Conservation (phyloP, 2,113 vertebrate genomes). For the Noturus placidus region DNA sequence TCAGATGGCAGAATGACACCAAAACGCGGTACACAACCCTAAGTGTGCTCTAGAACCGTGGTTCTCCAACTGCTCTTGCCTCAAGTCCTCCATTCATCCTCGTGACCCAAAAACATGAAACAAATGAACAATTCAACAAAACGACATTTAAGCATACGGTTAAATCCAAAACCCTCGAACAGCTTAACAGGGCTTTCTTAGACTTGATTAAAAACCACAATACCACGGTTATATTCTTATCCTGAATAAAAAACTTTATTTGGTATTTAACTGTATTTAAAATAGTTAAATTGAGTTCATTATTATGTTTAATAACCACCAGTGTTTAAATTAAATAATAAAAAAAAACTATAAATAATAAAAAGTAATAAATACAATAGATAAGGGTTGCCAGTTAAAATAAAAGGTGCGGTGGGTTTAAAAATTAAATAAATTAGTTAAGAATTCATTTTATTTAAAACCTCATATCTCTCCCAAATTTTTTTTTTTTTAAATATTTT, state of each 20-base stretch:
- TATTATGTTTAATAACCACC: neutral
- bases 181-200: neutral
- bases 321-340: too few species aligned
- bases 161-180: neutral
- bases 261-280: neutral
- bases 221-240: neutral
- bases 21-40: neutral
- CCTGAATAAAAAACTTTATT: neutral
- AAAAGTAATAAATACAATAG: neutral
- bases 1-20: neutral
- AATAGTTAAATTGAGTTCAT: neutral
- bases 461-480: neutral
- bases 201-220: neutral
- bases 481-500: neutral
- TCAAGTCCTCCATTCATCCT: neutral
- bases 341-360: neutral
- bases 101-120: neutral
- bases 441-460: neutral
- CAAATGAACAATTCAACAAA: too few species aligned
- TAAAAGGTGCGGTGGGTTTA: neutral
- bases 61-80: neutral
- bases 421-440: neutral
- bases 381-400: neutral
- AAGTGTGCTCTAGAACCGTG: neutral
- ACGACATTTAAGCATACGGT: neutral